Conservation (phyloP, 2,113 vertebrate species). For the Cyprinus carpio region DNA sequence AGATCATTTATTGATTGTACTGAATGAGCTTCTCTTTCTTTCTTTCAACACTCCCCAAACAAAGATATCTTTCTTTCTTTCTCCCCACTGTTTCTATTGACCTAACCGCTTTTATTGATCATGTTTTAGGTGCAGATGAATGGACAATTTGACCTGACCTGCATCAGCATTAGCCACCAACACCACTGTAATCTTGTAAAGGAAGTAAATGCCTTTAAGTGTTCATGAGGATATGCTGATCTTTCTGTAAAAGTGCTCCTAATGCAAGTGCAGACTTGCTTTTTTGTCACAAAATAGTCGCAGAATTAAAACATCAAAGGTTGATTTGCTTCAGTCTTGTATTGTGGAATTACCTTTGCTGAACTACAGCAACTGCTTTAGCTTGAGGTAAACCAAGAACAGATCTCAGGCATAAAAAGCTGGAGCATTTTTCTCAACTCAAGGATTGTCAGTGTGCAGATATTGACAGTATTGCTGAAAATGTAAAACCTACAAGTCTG, state of each 20-base stretch:
- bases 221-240: not conserved
- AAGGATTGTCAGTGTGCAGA: not conserved
- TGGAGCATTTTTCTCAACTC: not conserved
- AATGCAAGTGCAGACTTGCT: not conserved
- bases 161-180: not conserved
- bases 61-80: conserved; percentile 1
- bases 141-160: conserved; percentile 6
- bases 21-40: not conserved
- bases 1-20: conserved; percentile 20
- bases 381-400: not conserved
- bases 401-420: not conserved
- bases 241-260: not conserved
- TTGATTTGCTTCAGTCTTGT: not conserved
- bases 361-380: not conserved
- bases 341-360: not conserved
- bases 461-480: not conserved
- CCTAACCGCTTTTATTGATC: not conserved
- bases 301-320: not conserved
- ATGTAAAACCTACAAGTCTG: not conserved
- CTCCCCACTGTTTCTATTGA: not conserved
- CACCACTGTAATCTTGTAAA: not conserved
- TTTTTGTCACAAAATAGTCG: not conserved
- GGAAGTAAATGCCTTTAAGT: not conserved
- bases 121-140: conserved; percentile 14
- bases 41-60: not conserved